These are phyloP conservation scores for Euclidia mi DNA, from an alignment of 2,888 invertebrate genomes.

Conservation along the genomic window DNA sequence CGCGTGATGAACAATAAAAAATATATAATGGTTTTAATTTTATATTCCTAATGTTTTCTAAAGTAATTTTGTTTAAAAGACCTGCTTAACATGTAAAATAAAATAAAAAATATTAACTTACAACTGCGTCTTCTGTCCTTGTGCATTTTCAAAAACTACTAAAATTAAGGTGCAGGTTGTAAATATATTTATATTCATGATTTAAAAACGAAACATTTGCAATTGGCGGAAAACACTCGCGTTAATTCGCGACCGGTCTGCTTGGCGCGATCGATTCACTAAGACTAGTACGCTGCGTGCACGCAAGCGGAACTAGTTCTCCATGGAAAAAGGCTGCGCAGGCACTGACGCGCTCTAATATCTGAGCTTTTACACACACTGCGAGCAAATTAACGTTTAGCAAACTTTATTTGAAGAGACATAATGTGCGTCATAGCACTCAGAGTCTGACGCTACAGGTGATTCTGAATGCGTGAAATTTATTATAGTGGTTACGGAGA, in stretches of 20 bases:
- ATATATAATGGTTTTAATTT: too few species aligned
- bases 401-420: slow-evolving; percentile 56
- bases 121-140: slow-evolving; percentile 73
- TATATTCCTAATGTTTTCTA: too few species aligned
- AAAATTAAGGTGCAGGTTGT: slow-evolving; percentile 65
- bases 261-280: slow-evolving; percentile 75
- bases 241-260: slow-evolving; percentile 73
- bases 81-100: neutral
- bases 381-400: slow-evolving; percentile 61
- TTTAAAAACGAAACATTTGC: slow-evolving; percentile 65
- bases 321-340: slow-evolving; percentile 73
- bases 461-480: too few species aligned
- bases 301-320: slow-evolving; percentile 63
- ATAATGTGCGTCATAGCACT: slow-evolving; percentile 54
- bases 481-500: too few species aligned
- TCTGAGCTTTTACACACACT: slow-evolving; percentile 74
- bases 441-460: slow-evolving; percentile 32
- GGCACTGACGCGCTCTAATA: slow-evolving; percentile 59
- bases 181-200: slow-evolving; percentile 75
- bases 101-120: slow-evolving; percentile 62
- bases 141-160: slow-evolving; percentile 62
- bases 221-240: slow-evolving; percentile 62
- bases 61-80: too few species aligned
- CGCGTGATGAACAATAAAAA: too few species aligned
- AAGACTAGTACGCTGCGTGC: slow-evolving; percentile 71